A percentile compares a stretch with the other conserved stretches of the same genome.
Evolutionary conservation across 2,888 invertebrate genomes (phyloP).

Genomic region (Keiferia lycopersicella): DNA sequence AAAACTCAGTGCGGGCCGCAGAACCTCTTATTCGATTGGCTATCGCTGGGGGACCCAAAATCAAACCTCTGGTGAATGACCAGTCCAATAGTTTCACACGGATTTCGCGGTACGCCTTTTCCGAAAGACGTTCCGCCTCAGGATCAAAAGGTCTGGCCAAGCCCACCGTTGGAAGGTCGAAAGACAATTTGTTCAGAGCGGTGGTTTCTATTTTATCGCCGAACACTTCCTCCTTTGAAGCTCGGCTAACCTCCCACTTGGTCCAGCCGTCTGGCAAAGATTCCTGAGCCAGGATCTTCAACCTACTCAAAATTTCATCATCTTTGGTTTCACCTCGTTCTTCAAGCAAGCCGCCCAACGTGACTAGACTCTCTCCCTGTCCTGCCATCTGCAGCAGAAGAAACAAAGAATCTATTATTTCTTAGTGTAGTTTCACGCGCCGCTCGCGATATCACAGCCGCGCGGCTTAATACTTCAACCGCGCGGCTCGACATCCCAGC

Average conservation of each 20-base stretch:
- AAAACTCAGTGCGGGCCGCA: constrained; percentile 10
- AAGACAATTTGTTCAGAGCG: constrained; percentile 3
- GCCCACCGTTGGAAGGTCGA: neutral
- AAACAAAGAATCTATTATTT: neutral
- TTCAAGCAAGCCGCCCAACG: constrained; percentile 8
- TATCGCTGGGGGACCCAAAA: constrained; percentile 14
- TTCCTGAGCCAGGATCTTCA: constrained; percentile 3
- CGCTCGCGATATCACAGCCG: neutral
- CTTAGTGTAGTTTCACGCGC: neutral
- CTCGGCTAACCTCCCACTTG: neutral
- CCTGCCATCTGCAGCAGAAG: constrained; percentile 14
- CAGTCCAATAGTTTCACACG: constrained; percentile 4
- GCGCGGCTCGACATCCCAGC: neutral
- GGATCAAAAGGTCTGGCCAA: constrained; percentile 26
- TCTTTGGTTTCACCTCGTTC: neutral
- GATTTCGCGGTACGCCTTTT: constrained; percentile 28
- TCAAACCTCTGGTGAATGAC: constrained; percentile 18
- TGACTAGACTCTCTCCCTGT: neutral
- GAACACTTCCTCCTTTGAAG: constrained; percentile 14
- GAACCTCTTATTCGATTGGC: constrained; percentile 17
- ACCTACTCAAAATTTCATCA: neutral
- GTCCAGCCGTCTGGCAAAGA: constrained; percentile 9
- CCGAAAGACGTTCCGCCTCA: constrained; percentile 28
- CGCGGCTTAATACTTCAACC: neutral
- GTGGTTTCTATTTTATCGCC: constrained; percentile 2